Conservation (phyloP, 2,113 vertebrate species). For the Xenus cinereus region DNA sequence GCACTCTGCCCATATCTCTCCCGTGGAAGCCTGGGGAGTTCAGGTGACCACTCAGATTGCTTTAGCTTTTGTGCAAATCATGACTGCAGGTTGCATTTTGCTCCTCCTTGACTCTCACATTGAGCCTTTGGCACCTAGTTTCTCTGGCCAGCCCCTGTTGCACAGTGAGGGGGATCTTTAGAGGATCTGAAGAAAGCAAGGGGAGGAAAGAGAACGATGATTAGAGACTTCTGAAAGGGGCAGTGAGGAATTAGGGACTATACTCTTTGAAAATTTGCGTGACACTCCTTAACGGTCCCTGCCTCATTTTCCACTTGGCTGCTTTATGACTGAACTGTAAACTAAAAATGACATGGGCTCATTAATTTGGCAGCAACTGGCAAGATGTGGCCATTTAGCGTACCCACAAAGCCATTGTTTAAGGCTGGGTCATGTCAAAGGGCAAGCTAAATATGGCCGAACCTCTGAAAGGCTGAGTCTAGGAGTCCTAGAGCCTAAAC, state of each 20-base stretch:
- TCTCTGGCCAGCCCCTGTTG: not conserved
- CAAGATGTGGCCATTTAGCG: slow-evolving; percentile 79
- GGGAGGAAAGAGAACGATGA: slow-evolving; percentile 35
- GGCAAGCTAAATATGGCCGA: slow-evolving; percentile 76
- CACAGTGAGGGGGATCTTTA: slow-evolving; percentile 32
- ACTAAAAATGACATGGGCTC: slow-evolving; percentile 87
- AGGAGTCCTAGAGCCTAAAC: slow-evolving; percentile 69
- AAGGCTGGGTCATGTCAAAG: slow-evolving; percentile 82
- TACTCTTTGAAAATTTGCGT: slow-evolving; percentile 69
- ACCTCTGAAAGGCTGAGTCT: slow-evolving; percentile 71
- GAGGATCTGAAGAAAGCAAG: slow-evolving; percentile 50
- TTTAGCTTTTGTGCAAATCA: not conserved
- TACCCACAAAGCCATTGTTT: slow-evolving; percentile 83
- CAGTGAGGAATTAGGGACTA: slow-evolving; percentile 63
- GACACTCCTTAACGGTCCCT: slow-evolving; percentile 70
- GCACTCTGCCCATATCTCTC: accelerated
- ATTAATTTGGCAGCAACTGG: slow-evolving; percentile 86
- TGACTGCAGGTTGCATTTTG: not conserved
- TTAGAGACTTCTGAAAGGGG: slow-evolving; percentile 68
- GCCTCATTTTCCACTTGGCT: slow-evolving; percentile 85
- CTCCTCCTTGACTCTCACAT: not conserved
- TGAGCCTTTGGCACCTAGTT: not conserved
- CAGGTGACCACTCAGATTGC: not conserved
- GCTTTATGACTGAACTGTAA: slow-evolving; percentile 81
- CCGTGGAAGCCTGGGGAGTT: not conserved